Evolutionary conservation across 2,113 vertebrate species (phyloP).

Genomic region (Pandion haliaetus): DNA sequence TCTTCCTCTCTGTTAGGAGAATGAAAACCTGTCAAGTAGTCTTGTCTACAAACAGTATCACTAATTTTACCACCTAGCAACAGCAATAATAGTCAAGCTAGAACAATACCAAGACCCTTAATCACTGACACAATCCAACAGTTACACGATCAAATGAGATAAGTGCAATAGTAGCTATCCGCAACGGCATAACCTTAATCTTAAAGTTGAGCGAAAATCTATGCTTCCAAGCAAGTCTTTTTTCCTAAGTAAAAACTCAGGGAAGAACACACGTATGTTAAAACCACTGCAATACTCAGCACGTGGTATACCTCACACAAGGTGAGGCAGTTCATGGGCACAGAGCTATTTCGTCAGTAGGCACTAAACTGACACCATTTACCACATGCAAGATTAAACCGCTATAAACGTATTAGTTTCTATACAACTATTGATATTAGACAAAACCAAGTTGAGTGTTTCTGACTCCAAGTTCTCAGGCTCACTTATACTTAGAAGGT

Average conservation of each 20-base stretch:
- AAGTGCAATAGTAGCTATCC: rapidly evolving
- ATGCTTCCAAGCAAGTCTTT: not conserved
- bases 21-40: not conserved
- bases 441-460: not conserved
- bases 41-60: not conserved
- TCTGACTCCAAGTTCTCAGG: not conserved
- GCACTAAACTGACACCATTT: not conserved
- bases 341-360: not conserved
- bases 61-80: not conserved
- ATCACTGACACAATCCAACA: not conserved
- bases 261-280: not conserved
- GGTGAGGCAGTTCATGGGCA: rapidly evolving
- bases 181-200: not conserved
- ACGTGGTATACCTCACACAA: not conserved
- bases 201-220: not conserved
- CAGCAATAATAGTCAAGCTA: not conserved
- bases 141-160: not conserved
- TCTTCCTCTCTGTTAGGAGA: constrained; percentile 89
- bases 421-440: rapidly evolving
- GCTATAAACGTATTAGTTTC: rapidly evolving
- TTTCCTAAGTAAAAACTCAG: not conserved
- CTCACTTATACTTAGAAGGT: rapidly evolving
- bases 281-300: not conserved
- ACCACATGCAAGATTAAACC: rapidly evolving
- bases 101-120: not conserved